Percentiles rank a stretch among this genome's conserved stretches.
Evolutionary conservation across 30 jellyfish, hydroid and myxozoan species (phyloP).

Genomic region (Sanderia malayensis): DNA sequence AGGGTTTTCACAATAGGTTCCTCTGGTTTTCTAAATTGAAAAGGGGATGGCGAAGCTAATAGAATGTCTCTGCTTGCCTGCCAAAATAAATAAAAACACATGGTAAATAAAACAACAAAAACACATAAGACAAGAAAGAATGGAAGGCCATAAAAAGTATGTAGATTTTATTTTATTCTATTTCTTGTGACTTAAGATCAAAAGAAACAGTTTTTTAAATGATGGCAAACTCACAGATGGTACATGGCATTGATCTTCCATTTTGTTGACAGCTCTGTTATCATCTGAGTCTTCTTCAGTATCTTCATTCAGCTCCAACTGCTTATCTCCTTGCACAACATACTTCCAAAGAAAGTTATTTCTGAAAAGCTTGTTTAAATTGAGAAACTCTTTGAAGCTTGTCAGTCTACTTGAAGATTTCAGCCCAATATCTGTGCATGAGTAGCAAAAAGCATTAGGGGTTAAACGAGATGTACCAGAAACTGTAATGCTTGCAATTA

Average conservation of each 20-base stretch:
- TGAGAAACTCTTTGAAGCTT: conserved; percentile 12
- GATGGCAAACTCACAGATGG: no score
- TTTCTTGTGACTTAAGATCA: no score
- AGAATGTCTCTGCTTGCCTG: neutral
- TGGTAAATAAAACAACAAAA: no score
- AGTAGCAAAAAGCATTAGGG: no score
- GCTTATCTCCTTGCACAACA: conserved; percentile 27
- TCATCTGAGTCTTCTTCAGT: neutral
- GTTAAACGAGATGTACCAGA: no score
- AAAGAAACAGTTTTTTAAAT: no score
- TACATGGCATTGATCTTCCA: no score
- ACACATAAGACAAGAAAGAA: no score
- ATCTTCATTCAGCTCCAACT: neutral
- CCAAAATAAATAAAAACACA: neutral
- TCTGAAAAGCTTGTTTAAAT: neutral
- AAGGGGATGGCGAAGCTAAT: neutral
- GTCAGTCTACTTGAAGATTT: neutral
- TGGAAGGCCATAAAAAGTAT: no score
- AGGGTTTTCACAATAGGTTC: neutral
- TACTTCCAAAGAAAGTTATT: conserved; percentile 29
- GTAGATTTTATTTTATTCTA: no score
- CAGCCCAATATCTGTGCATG: conserved; percentile 24
- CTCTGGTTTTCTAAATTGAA: neutral
- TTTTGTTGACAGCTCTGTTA: no score
- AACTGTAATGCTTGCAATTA: no score